Base-by-base conservation (phyloP, 2,888 invertebrate species). In the Seira ritae region DNA sequence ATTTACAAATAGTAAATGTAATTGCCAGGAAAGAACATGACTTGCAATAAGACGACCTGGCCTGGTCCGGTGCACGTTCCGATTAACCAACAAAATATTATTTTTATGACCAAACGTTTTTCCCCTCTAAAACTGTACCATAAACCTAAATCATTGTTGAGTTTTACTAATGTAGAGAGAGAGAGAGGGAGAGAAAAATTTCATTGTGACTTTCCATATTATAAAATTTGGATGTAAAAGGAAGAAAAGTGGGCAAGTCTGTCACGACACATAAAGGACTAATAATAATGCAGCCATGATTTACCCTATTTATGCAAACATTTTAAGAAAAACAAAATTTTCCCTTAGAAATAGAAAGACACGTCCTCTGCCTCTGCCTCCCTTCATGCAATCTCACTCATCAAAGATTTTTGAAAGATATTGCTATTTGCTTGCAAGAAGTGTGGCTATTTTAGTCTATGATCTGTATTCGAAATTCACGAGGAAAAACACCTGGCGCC, bases 261-360 rank as follows among this genome's bases (percentile, higher is more conserved):
- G 80, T 80, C 80, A 80, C 80, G 80, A 80, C 73, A 68, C 55
- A 62, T 31, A 65, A 73, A 20, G 62, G 15, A 46, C 42, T 42
- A 42, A 42, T 42, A 42, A 42, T 42, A 42, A 42, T 42, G 42
- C 12, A 73, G 23, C 73, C 73, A 80, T 80, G 80, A 72, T 80
- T 80, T 80, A 80, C 42, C 73, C 80, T 22, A 80, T 80, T 80
- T 80, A 73, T 42, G 72, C 60, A 72, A 42, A 73, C 37, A 80
- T 80, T 80, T 68, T 79, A 37, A 72, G 42, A 42, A 42, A 42
- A 42, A 42, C 42, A 42, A 4, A 42, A 42, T 42, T 42, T 42
- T 42, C 42, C 42, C 12, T 12, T 42, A 42, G 42, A 73, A 66
- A n/a, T n/a, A n/a, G n/a, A n/a, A n/a, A n/a, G n/a, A n/a, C n/a